Conservation (phyloP, 2,797 vertebrate genomes). For the Rhincodon typus region DNA sequence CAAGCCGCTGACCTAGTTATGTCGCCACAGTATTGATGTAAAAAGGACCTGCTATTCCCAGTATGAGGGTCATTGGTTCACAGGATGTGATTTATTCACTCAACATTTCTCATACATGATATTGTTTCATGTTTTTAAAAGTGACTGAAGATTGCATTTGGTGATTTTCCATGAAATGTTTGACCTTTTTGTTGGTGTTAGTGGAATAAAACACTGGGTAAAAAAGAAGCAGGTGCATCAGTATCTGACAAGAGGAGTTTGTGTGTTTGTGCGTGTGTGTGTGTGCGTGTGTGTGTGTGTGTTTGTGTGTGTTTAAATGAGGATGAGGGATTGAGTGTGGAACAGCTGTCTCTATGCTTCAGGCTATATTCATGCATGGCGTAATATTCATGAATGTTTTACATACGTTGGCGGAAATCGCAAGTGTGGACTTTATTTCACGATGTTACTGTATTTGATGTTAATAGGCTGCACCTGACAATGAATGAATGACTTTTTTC, state of each 20-base stretch:
- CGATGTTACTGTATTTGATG: background rate
- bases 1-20: too few species aligned
- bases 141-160: background rate
- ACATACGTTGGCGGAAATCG: background rate
- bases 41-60: background rate
- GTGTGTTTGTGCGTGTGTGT: too few species aligned
- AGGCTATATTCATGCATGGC: slow-evolving; percentile 13
- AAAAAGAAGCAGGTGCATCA: background rate
- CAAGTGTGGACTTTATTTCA: background rate
- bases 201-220: background rate
- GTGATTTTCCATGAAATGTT: slow-evolving; percentile 25
- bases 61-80: background rate
- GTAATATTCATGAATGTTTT: background rate
- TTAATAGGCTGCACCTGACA: slow-evolving; percentile 2
- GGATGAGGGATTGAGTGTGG: background rate
- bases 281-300: too few species aligned
- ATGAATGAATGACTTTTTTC: slow-evolving; percentile 34
- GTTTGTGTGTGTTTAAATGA: background rate
- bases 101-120: background rate
- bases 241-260: background rate
- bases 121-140: background rate
- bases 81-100: background rate
- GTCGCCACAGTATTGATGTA: too few species aligned
- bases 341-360: background rate
- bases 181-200: background rate